A percentile compares a stretch with the other conserved stretches of the same genome.
Evolutionary conservation across 2,797 vertebrate genomes (phyloP).

Genomic region (Apodemus agrarius): DNA sequence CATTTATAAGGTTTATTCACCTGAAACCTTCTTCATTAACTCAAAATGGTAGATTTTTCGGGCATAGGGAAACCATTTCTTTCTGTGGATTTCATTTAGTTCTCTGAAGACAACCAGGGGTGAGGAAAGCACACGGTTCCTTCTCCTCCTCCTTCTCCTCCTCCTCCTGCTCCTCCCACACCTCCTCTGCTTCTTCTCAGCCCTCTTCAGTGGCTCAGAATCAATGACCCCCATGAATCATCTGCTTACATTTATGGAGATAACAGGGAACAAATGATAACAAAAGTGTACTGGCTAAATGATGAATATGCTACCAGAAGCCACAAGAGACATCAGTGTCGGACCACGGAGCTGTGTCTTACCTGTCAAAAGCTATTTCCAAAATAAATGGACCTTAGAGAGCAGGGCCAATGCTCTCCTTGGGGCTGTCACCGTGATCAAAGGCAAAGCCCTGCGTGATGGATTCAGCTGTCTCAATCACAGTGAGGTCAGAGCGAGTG

Average conservation of each 20-base stretch:
- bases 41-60: background rate
- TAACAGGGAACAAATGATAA: slow-evolving; percentile 75
- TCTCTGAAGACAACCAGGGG: slow-evolving; percentile 11
- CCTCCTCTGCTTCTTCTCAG: slow-evolving; percentile 14
- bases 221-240: slow-evolving; percentile 69
- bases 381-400: slow-evolving; percentile 76
- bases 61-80: background rate
- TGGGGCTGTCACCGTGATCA: slow-evolving; percentile 77
- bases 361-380: slow-evolving; percentile 79
- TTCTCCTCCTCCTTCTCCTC: background rate
- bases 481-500: slow-evolving; percentile 70
- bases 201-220: slow-evolving; percentile 44
- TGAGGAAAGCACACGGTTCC: slow-evolving; percentile 1
- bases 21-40: background rate
- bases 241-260: slow-evolving; percentile 73
- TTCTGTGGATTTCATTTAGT: background rate
- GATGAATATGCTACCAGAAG: slow-evolving; percentile 73
- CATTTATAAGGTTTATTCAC: background rate
- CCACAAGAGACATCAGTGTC: slow-evolving; percentile 55
- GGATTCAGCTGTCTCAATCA: slow-evolving; percentile 78
- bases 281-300: slow-evolving; percentile 64
- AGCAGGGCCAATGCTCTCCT: slow-evolving; percentile 75
- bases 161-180: background rate
- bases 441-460: slow-evolving; percentile 74
- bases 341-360: slow-evolving; percentile 57